phyloP scores from a whole-genome alignment of 2,888 invertebrate species.

The Tenodera sinensis region DNA sequence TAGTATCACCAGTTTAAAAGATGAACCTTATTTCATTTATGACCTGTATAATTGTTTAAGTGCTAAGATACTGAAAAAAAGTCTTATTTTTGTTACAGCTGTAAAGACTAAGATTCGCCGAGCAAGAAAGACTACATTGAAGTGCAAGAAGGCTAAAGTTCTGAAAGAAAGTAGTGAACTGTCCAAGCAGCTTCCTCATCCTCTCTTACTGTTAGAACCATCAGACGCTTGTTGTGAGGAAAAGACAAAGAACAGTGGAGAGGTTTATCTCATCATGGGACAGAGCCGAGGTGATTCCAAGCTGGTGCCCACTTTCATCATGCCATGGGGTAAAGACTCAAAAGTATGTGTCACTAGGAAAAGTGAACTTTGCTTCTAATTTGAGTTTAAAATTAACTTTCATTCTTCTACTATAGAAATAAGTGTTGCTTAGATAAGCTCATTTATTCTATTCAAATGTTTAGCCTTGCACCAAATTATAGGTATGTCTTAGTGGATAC shows the following conservation, averaged over 20 bases:
- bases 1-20: background rate
- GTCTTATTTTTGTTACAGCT: conserved; percentile 33
- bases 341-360: conserved; percentile 32
- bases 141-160: conserved; percentile 42
- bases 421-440: no score
- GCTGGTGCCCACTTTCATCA: conserved; percentile 44
- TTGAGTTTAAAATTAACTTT: background rate
- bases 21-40: background rate
- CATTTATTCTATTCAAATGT: no score
- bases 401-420: no score
- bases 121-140: conserved; percentile 39
- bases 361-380: background rate
- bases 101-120: conserved; percentile 43
- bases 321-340: conserved; percentile 43
- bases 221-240: conserved; percentile 44
- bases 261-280: conserved; percentile 45
- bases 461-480: no score
- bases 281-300: conserved; percentile 38
- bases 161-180: conserved; percentile 40
- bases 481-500: no score
- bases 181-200: conserved; percentile 38
- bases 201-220: conserved; percentile 40
- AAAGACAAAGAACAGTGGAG: conserved; percentile 34
- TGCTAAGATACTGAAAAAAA: background rate
- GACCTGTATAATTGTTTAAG: background rate